These are phyloP conservation scores for Paratilapia polleni DNA, from an alignment of 2,113 vertebrate genomes.

Conservation along the genomic window DNA sequence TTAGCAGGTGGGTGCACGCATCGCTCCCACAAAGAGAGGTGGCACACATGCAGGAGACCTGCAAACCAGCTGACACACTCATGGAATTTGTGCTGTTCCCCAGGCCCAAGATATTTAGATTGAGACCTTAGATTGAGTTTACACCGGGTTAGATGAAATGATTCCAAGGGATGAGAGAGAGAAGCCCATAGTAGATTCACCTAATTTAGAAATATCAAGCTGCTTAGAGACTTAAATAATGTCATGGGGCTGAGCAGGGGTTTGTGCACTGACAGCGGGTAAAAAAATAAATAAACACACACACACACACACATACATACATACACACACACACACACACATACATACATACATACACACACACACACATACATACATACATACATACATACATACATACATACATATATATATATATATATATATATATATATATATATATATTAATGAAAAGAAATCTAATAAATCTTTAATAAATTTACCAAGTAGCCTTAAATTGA, in stretches of 20 bases:
- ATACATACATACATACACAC: too few species aligned
- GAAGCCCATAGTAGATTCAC: neutral
- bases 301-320: too few species aligned
- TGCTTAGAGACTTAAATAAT: neutral
- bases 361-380: too few species aligned
- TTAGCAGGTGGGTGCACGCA: conserved; percentile 62
- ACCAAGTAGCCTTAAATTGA: neutral
- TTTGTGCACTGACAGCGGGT: neutral
- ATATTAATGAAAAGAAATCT: neutral
- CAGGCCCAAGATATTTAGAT: conserved; percentile 33
- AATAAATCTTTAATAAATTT: neutral
- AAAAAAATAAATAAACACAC: too few species aligned
- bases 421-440: too few species aligned
- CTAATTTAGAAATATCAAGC: conserved; percentile 1
- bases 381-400: too few species aligned
- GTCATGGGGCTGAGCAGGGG: neutral
- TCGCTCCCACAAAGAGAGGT: conserved; percentile 11
- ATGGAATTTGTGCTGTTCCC: conserved; percentile 24
- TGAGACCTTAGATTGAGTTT: conserved; percentile 54
- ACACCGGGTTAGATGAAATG: conserved; percentile 35
- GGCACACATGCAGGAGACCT: conserved; percentile 5
- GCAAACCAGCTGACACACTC: conserved; percentile 21
- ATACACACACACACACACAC: too few species aligned
- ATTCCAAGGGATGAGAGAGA: neutral
- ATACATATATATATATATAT: too few species aligned